Evolutionary conservation across 2,888 invertebrate genomes (phyloP), one percentile per base, ranked within the genome.

Genomic region (Epinotia brunnichana): DNA sequence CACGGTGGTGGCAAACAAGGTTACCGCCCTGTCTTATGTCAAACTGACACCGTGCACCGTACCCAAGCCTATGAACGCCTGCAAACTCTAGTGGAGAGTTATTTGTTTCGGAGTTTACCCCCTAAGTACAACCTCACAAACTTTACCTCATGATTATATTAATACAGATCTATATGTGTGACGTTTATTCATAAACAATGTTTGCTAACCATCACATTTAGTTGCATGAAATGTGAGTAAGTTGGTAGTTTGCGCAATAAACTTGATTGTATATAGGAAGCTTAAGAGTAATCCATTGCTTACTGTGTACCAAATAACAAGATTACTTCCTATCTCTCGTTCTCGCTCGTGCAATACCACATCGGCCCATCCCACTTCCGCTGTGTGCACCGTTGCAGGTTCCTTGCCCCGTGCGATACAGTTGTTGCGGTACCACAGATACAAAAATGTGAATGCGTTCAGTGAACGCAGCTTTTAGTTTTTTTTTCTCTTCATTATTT

Each of bases 371-470:
- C 60, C 29, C 67, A 2, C 29, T 69, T 56, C 21, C n/a, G 15
- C 59, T 3, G 29, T 24, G n/a, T 66, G 53, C 60, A 61, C 60
- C 69, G 69, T 61, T 69, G 51, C 48, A 68, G 61, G 68, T 60
- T 39, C 69, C 24, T 61, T 69, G 53, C 53, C 69, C 69, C 41
- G 68, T 69, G 69, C 69, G 61, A 41, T 69, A 61, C 61, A 69
- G 69, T 69, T 69, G 53, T 61, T 61, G 61, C 61, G 60, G 24
- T 61, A n/a, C 60, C 10, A 48, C 29, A 53, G 41, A 41, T 21
- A 61, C 61, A 15, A 53, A 53, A 60, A 39, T 19, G 57, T 41
- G 35, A 11, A 60, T 48, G 57, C 29, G 17, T 51, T 69, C 17
- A 2, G 48, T 48, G 41, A 56, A 66, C n/a, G 66, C 56, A 41